Evolutionary conservation across 2,888 invertebrate species (phyloP), one percentile per base, ranked within the genome.

Genomic region (Dermolepida albohirtum): DNA sequence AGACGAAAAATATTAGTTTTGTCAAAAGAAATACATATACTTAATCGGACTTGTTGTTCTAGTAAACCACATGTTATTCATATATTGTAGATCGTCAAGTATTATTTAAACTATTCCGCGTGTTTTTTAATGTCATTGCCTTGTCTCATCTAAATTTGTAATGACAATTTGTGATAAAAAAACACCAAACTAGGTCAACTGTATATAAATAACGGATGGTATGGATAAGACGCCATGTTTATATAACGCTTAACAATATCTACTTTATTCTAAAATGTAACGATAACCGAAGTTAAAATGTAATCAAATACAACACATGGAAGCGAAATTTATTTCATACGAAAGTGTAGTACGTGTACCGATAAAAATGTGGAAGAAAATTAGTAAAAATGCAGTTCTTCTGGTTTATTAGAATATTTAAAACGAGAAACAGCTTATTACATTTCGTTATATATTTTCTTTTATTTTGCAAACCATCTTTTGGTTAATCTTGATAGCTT

Each of bases 61-160:
- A 10, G 44, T 40, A 59, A 44, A 59, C 43, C 44, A 44, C 22
- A 43, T 41, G 57, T 22, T 22, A 12, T n/a, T n/a, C n/a, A n/a
- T 4, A 12, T 17, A 59, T 59, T 40, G 17, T 52, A 44, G 57
- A 44, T 44, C 57, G 57, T 59, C 44, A 59, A 59, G 44, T 29
- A 44, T 29, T 59, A 55, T 55, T 55, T 54, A 66, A 16, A 66
- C 41, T 57, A 50, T 57, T 49, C 66, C 57, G 55, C 47, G 27
- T n/a, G n/a, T 65, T 68, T 68, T 68, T 65, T 65, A 65, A 68
- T 68, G 68, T 68, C 68, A 68, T 65, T 68, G 68, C 68, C 68
- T 68, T 59, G 64, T 40, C 51, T 65, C 47, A 29, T 68, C 64
- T 68, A 68, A 68, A 64, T 64, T 64, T 41, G 64, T 57, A 64